Evolutionary conservation across 2,113 vertebrate species (phyloP).

Genomic region (Etheostoma cragini): DNA sequence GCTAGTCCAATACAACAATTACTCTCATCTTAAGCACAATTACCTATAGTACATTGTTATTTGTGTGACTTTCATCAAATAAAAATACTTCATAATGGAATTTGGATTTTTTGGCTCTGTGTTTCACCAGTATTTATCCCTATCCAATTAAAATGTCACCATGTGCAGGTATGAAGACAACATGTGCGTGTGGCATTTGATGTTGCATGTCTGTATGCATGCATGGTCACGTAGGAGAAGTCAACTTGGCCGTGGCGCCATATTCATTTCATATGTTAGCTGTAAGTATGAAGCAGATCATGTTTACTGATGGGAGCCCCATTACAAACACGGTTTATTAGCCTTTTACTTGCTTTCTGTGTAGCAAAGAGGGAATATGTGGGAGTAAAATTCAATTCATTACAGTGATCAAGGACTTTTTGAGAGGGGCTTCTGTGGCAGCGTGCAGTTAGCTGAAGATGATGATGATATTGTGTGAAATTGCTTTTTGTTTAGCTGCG

Average conservation of each 20-base stretch:
- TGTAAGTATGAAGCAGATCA: slow-evolving; percentile 8
- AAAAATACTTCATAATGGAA: neutral
- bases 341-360: neutral
- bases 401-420: slow-evolving; percentile 45
- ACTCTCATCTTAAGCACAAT: slow-evolving; percentile 6
- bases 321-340: neutral
- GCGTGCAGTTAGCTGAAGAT: slow-evolving; percentile 25
- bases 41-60: neutral
- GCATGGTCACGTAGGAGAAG: neutral
- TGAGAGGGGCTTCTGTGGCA: slow-evolving; percentile 12
- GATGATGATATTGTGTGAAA: slow-evolving; percentile 45
- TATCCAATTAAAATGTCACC: neutral
- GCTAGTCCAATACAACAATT: slow-evolving; percentile 39
- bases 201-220: neutral
- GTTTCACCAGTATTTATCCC: neutral
- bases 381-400: slow-evolving; percentile 47
- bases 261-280: neutral
- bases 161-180: neutral
- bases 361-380: neutral
- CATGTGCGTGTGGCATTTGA: neutral
- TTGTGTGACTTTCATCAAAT: neutral
- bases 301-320: neutral
- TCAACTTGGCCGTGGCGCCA: neutral
- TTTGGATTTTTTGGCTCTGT: neutral
- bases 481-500: slow-evolving; percentile 4